Conservation (phyloP, 2,113 vertebrate genomes). For the Scalopus aquaticus region DNA sequence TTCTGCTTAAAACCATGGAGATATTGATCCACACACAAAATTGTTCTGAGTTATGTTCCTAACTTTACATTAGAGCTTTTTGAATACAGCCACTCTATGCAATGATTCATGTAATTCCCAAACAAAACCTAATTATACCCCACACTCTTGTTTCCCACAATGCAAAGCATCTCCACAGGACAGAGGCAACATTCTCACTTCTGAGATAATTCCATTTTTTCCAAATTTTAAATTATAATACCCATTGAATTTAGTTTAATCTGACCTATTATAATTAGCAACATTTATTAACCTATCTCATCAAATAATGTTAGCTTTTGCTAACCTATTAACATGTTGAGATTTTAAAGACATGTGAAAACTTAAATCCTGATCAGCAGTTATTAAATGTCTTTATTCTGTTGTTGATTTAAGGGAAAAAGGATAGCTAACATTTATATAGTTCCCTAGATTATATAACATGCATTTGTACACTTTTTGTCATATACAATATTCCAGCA, state of each 20-base stretch:
- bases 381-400: constrained; percentile 48
- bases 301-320: constrained; percentile 16
- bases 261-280: constrained; percentile 47
- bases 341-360: constrained; percentile 50
- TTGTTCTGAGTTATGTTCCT: constrained; percentile 42
- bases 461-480: neutral
- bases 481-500: neutral
- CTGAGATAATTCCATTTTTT: constrained; percentile 22
- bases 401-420: constrained; percentile 7
- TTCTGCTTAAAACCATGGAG: constrained; percentile 40
- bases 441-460: neutral
- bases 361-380: neutral
- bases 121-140: neutral
- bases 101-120: constrained; percentile 54
- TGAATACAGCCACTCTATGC: neutral
- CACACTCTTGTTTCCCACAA: constrained; percentile 18
- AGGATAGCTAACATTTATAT: neutral
- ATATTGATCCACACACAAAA: neutral
- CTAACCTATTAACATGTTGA: constrained; percentile 1
- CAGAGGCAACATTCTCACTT: neutral
- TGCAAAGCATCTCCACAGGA: neutral
- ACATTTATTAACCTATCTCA: constrained; percentile 34
- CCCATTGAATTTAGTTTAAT: constrained; percentile 40
- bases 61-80: constrained; percentile 43
- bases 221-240: constrained; percentile 25